A percentile compares a stretch with the other conserved stretches of the same genome.
Evolutionary conservation across 2,113 vertebrate genomes (phyloP).

Genomic region (Gasterosteus nipponicus): DNA sequence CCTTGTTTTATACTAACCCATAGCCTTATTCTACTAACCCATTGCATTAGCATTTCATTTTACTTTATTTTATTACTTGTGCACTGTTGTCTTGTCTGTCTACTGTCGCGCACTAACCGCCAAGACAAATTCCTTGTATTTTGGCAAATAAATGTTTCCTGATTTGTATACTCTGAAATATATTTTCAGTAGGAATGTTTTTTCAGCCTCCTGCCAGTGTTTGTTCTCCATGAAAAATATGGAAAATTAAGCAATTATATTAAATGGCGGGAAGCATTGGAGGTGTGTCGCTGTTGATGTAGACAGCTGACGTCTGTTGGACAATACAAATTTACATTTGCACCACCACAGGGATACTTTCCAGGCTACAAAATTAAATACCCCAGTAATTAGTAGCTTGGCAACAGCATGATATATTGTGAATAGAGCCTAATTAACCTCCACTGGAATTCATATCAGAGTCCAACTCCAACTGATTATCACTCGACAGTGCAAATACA

Average conservation of each 20-base stretch:
- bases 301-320: background rate
- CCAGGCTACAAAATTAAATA: conserved; percentile 29
- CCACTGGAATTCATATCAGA: conserved; percentile 26
- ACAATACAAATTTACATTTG: background rate
- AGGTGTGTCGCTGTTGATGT: background rate
- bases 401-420: conserved; percentile 31
- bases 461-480: conserved; percentile 6
- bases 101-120: too few species aligned
- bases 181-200: background rate
- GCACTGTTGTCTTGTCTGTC: too few species aligned
- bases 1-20: too few species aligned
- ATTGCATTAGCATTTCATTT: too few species aligned
- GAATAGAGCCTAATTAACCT: conserved; percentile 51
- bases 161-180: too few species aligned
- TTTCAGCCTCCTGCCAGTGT: background rate
- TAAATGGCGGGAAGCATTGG: background rate
- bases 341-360: conserved; percentile 9
- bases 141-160: too few species aligned
- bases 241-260: background rate
- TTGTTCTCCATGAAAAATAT: background rate
- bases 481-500: conserved; percentile 4
- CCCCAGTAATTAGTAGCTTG: conserved; percentile 36
- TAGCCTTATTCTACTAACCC: too few species aligned
- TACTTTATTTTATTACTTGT: too few species aligned
- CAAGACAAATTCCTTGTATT: too few species aligned